Conservation (phyloP, 2,113 vertebrate genomes). For the Haemorhous mexicanus region DNA sequence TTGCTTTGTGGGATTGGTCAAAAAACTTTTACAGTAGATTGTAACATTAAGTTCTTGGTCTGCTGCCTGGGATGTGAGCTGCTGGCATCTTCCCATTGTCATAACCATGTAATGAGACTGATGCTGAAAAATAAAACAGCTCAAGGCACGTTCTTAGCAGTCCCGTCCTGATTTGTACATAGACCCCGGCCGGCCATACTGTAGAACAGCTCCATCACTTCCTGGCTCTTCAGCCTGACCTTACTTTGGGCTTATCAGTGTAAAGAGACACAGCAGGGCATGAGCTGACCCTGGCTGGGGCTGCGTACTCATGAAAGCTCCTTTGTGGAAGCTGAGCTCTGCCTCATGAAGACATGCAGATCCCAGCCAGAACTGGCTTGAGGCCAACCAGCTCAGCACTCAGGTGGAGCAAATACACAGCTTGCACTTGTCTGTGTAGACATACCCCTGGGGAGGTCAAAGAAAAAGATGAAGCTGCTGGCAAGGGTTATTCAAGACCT, state of each 20-base stretch:
- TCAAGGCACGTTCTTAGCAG: no score
- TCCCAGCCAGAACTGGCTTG: neutral
- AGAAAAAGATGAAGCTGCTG: neutral
- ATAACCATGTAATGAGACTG: no score
- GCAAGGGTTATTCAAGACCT: neutral
- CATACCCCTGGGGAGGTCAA: neutral
- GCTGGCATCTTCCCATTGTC: no score
- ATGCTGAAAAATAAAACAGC: no score
- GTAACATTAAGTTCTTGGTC: no score
- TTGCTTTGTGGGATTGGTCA: no score
- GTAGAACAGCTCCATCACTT: neutral
- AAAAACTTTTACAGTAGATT: no score
- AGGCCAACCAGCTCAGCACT: neutral
- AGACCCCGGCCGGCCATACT: no score
- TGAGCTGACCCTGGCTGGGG: neutral
- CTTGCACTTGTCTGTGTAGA: neutral
- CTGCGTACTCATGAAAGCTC: neutral
- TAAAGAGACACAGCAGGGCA: neutral
- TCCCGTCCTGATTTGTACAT: no score
- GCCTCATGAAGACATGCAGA: neutral
- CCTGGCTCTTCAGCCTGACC: neutral
- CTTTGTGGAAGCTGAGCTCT: neutral
- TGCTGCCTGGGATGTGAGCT: no score
- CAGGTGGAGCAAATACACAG: neutral
- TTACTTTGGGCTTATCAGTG: neutral